These are phyloP conservation scores for Drosophila parthenogenetica DNA, from an alignment of 2,888 invertebrate species.

Conservation along the genomic window DNA sequence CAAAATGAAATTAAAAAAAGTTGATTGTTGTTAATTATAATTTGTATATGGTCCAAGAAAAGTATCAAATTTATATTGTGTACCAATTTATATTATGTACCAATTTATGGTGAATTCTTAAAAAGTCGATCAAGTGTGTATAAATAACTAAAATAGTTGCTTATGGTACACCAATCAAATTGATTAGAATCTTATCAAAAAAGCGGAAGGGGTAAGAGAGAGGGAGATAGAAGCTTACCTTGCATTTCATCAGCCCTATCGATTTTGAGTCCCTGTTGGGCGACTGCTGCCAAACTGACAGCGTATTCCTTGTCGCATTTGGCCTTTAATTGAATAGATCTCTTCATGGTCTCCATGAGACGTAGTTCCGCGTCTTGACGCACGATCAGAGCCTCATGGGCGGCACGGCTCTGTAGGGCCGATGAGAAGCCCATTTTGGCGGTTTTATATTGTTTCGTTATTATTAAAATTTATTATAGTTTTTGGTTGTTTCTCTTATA, in stretches of 20 bases:
- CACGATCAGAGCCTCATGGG: slow-evolving; percentile 95
- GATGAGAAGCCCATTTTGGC: slow-evolving; percentile 92
- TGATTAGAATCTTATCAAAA: slow-evolving; percentile 7
- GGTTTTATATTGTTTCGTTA: neutral
- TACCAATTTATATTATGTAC: no score
- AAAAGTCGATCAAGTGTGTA: slow-evolving; percentile 2
- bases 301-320: slow-evolving; percentile 97
- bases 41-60: neutral
- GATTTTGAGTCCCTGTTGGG: slow-evolving; percentile 93
- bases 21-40: neutral
- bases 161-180: neutral
- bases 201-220: neutral
- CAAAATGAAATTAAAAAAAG: neutral
- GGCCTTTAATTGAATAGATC: slow-evolving; percentile 93
- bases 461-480: slow-evolving; percentile 16
- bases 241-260: slow-evolving; percentile 87
- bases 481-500: slow-evolving; percentile 26
- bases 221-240: slow-evolving; percentile 72
- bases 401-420: slow-evolving; percentile 93
- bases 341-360: slow-evolving; percentile 95
- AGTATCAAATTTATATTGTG: no score
- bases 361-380: slow-evolving; percentile 97
- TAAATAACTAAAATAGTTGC: neutral
- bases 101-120: neutral
- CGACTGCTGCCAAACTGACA: slow-evolving; percentile 91